Evolutionary conservation across 2,888 invertebrate genomes (phyloP).

Genomic region (Catonia carolina): DNA sequence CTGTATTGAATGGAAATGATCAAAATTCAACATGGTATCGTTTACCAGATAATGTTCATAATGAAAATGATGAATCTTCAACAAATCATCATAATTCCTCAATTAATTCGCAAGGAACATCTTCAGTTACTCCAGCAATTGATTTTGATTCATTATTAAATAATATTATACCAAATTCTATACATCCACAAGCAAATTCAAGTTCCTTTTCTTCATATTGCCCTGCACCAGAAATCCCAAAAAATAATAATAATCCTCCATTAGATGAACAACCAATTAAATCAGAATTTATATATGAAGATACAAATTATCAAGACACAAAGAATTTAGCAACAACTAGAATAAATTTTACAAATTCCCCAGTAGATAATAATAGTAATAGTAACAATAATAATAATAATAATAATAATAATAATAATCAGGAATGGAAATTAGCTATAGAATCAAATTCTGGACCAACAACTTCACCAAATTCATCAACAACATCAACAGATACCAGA

Average conservation of each 20-base stretch:
- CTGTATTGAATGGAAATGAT: slow-evolving; percentile 70
- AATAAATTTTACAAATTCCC: slow-evolving; percentile 41
- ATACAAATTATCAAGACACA: slow-evolving; percentile 64
- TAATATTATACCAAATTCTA: slow-evolving; percentile 48
- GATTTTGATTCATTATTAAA: slow-evolving; percentile 76
- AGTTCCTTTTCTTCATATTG: no score
- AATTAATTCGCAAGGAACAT: no score
- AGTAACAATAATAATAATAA: no score
- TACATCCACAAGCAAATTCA: slow-evolving; percentile 31
- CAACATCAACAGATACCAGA: slow-evolving; percentile 78
- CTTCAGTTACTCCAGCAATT: slow-evolving; percentile 17
- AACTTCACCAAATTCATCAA: slow-evolving; percentile 37
- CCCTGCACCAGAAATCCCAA: no score
- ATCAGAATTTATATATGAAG: slow-evolving; percentile 63
- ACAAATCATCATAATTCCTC: no score
- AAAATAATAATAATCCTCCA: no score
- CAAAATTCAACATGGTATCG: slow-evolving; percentile 43
- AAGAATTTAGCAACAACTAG: slow-evolving; percentile 46
- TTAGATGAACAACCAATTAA: slow-evolving; percentile 33
- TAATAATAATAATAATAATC: no score
- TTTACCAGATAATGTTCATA: slow-evolving; percentile 55
- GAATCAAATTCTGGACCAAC: background rate
- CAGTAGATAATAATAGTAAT: no score
- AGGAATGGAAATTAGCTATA: no score
- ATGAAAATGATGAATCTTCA: slow-evolving; percentile 42